These are phyloP conservation scores for Caenorhabditis macrosperma DNA, from an alignment of 2,888 invertebrate species.

Conservation along the genomic window DNA sequence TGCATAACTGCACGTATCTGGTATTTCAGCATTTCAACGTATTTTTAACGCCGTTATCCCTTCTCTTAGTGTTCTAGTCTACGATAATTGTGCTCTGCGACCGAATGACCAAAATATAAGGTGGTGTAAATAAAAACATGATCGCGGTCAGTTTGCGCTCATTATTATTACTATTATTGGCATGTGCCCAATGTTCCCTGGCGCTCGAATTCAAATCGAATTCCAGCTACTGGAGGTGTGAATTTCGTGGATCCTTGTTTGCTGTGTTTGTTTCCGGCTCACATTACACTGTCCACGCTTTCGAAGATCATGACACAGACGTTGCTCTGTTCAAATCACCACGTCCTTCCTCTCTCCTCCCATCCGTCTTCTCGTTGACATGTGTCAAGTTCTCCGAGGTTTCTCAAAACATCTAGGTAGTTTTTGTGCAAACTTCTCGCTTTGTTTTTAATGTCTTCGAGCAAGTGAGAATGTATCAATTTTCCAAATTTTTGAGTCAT, in stretches of 20 bases:
- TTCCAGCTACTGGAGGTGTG: constrained; percentile 12
- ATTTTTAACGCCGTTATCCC: not conserved
- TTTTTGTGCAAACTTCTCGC: not conserved
- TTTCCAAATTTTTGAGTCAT: constrained; percentile 4
- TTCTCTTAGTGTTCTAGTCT: not conserved
- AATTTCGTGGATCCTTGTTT: constrained; percentile 20
- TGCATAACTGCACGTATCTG: constrained; percentile 32
- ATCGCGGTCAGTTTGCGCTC: constrained; percentile 15
- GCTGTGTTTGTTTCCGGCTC: constrained; percentile 18
- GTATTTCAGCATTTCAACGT: constrained; percentile 7
- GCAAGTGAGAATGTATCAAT: not conserved
- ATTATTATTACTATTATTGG: not conserved
- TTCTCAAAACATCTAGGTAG: constrained; percentile 29
- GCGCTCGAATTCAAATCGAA: constrained; percentile 16
- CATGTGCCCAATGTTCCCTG: constrained; percentile 7
- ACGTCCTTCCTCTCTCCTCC: constrained; percentile 2
- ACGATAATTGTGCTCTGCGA: not conserved
- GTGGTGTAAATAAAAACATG: constrained; percentile 12
- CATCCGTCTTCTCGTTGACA: constrained; percentile 33
- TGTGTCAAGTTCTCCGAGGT: constrained; percentile 41
- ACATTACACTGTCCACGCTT: constrained; percentile 15
- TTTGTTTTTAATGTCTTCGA: not conserved
- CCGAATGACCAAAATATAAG: not conserved
- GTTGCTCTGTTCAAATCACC: constrained; percentile 14
- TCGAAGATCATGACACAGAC: constrained; percentile 7